Evolutionary conservation across 1,140 invertebrate genomes (phyloP), one percentile per base, ranked within the genome.

Genomic region (Magallana ariakensis): DNA sequence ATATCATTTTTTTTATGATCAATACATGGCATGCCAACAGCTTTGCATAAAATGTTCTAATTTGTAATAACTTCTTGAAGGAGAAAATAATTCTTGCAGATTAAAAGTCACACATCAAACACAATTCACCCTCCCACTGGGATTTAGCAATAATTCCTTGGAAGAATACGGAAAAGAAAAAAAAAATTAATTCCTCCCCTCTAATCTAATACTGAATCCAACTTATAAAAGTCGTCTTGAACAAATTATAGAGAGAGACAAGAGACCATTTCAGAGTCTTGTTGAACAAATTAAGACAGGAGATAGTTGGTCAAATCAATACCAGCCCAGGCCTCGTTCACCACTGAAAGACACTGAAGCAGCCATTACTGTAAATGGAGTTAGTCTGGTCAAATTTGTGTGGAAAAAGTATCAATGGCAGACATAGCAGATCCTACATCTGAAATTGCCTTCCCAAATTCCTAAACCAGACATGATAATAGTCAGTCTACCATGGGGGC

Each of bases 241-340:
- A 75, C 22, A 75, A 22, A 33, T 75, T 22, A 19, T 33, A 75
- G 10, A 75, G 62, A 70, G 66, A 22, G 66, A 75, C 66, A 33
- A 13, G 22, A 13, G 9, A 26, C 9, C 66, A 75, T 75, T 75
- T 75, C 66, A 75, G 66, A 75, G 66, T 75, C 66, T 75, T 75
- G 66, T 75, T 13, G 66, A 75, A 75, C 66, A 75, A 75, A 75
- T 75, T 75, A 75, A 75, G 66, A 75, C 66, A 33, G 66, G 33
- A 75, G 66, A 75, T 75, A 75, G 66, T 75, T 75, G 66, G 66
- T 75, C 66, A 75, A 75, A 75, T 75, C 66, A 75, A 75, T 75
- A 75, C 66, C 3, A 26, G 22, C 33, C 33, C 33, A 26, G 66
- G 33, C 66, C 15, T 19, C 22, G 11, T 19, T 26, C 66, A 26